phyloP scores from a whole-genome alignment of 2,888 invertebrate species.

The Pachliopta kotzebuea region DNA sequence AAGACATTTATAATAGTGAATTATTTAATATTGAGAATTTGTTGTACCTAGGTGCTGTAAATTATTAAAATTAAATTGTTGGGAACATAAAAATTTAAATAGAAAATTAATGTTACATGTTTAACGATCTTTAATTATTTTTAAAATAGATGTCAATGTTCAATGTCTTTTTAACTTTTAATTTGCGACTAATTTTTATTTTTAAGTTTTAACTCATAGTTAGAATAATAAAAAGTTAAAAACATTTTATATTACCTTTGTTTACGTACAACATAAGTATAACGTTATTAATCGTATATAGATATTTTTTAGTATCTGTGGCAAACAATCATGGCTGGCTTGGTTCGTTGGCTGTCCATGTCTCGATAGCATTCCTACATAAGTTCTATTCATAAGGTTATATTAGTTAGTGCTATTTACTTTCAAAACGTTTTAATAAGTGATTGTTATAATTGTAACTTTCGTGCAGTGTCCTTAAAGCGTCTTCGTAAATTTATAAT shows the following conservation, averaged over 20 bases:
- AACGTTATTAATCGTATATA: neutral
- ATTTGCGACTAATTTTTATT: too few relatives aligned
- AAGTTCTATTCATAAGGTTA: conserved; percentile 46
- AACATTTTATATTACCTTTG: neutral
- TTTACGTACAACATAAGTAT: neutral
- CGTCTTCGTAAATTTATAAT: conserved; percentile 52
- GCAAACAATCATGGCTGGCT: conserved; percentile 47
- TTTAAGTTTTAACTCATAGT: too few relatives aligned
- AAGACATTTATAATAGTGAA: too few relatives aligned
- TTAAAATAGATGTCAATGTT: too few relatives aligned
- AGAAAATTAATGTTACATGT: too few relatives aligned
- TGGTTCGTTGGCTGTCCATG: conserved; percentile 54
- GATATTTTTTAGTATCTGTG: conserved; percentile 32
- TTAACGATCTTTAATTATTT: too few relatives aligned
- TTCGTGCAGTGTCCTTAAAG: conserved; percentile 51
- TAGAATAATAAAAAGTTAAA: neutral
- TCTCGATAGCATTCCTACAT: conserved; percentile 55
- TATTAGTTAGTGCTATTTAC: conserved; percentile 41
- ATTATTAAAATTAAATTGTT: too few relatives aligned
- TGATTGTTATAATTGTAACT: conserved; percentile 18
- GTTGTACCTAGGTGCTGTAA: too few relatives aligned
- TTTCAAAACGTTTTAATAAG: conserved; percentile 22
- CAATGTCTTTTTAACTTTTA: too few relatives aligned
- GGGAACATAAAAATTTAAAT: too few relatives aligned
- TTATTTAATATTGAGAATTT: too few relatives aligned